Percentiles rank a stretch among this genome's conserved stretches.
phyloP scores from a whole-genome alignment of 2,888 invertebrate species.

The Andrena dorsata region DNA sequence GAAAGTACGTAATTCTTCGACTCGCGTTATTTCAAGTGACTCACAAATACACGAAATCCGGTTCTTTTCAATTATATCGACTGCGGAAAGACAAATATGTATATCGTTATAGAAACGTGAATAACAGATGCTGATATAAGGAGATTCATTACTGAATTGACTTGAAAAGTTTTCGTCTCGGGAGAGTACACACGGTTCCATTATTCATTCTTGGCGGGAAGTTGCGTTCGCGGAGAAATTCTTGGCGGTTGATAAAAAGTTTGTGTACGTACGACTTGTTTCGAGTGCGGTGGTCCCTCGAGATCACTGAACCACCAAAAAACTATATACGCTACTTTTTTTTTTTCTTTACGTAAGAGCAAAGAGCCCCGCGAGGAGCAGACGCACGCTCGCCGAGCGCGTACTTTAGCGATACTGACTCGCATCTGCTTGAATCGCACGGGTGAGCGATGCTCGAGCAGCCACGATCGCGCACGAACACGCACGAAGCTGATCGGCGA shows the following conservation, averaged over 20 bases:
- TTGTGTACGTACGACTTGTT: constrained; percentile 11
- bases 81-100: too few species aligned
- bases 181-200: not conserved
- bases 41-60: too few species aligned
- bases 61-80: too few species aligned
- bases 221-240: not conserved
- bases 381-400: constrained; percentile 9
- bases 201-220: constrained; percentile 20
- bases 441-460: constrained; percentile 41
- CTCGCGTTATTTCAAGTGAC: too few species aligned
- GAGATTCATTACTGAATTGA: not conserved
- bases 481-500: constrained; percentile 16
- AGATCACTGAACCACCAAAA: constrained; percentile 29
- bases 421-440: constrained; percentile 42
- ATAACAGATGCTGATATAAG: too few species aligned
- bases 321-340: constrained; percentile 27
- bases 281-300: not conserved
- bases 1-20: too few species aligned
- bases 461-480: constrained; percentile 24
- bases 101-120: too few species aligned
- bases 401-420: constrained; percentile 28
- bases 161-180: not conserved
- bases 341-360: constrained; percentile 57
- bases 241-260: not conserved
- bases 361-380: constrained; percentile 32